Base-by-base conservation (phyloP, 2,888 invertebrate genomes). In the Homarus gammarus region DNA sequence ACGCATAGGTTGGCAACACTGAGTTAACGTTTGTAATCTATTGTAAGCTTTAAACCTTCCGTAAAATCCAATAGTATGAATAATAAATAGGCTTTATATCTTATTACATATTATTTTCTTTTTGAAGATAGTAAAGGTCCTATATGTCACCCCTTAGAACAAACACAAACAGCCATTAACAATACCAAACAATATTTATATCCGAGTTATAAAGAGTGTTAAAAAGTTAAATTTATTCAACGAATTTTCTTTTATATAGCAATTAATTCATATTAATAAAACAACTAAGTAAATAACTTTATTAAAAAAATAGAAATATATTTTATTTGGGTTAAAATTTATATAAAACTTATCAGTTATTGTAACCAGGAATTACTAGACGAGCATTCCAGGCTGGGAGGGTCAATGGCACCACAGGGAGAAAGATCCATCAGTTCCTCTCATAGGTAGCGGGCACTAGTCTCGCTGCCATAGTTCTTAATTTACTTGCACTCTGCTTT, bases 111-210 rank as follows among this genome's bases (percentile, higher is more conserved):
- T 5, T 8, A 8, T 44, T 5, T 8, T 5, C 44, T 8, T 44
- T 44, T 8, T 6, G 12, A 5, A 44, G 12, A 6, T 1, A 31
- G 3, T 68, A 12, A 12, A 12, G 1, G 2, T 33, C 36, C 22
- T n/a, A 70, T 33, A 70, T 70, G 70, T 70, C 15, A 70, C 31
- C 15, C 70, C 70, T 31, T 22, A 70, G 36, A 22, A n/a, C 70
- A 70, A 70, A 70, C 70, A 27, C 36, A 70, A 70, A 70, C 70
- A 70, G 18, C 70, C 33, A 36, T 70, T 27, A 27, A 33, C 44
- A 44, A 44, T 44, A 44, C 5, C 12, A 44, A 44, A 44, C 44
- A 12, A 44, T 31, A 27, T 5, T 2, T 70, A 70, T 27, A 22
- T 70, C 70, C 70, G 10, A 31, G 15, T 70, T n/a, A 70, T 6